A percentile compares a stretch with the other conserved stretches of the same genome.
Evolutionary conservation across 2,888 invertebrate genomes (phyloP).

Genomic region (Germaria angustata): DNA sequence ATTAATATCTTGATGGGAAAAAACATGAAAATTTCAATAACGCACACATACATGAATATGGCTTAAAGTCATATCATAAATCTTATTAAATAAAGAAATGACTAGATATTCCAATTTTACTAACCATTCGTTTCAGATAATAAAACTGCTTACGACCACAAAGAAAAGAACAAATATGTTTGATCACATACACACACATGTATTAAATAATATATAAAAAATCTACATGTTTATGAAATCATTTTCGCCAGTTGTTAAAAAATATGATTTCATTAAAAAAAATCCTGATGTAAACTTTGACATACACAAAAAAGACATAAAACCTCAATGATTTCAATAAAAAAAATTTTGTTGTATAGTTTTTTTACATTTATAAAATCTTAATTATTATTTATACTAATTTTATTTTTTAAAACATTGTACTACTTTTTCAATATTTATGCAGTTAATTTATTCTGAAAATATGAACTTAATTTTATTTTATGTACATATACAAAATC

Average conservation of each 20-base stretch:
- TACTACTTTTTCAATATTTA: constrained; percentile 26
- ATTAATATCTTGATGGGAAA: constrained; percentile 7
- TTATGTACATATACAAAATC: constrained; percentile 57
- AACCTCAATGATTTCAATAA: constrained; percentile 44
- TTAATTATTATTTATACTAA: constrained; percentile 51
- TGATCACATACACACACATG: not conserved
- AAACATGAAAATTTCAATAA: constrained; percentile 63
- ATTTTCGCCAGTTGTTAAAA: constrained; percentile 51
- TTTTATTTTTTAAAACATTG: constrained; percentile 30
- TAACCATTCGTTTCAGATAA: constrained; percentile 47
- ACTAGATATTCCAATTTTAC: not conserved
- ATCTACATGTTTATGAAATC: constrained; percentile 6
- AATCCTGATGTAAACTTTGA: constrained; percentile 3
- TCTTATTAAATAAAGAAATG: too few species aligned
- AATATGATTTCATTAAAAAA: constrained; percentile 29
- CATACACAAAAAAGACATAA: constrained; percentile 59
- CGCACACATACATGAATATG: constrained; percentile 12
- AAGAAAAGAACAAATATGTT: not conserved
- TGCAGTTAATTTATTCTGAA: constrained; percentile 46
- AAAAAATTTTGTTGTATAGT: constrained; percentile 2
- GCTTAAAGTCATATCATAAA: constrained; percentile 2
- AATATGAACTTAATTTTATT: constrained; percentile 56
- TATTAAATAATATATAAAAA: not conserved
- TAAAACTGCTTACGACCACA: constrained; percentile 14
- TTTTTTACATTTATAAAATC: constrained; percentile 23